A percentile compares a stretch with the other conserved stretches of the same genome.
These are phyloP conservation scores for Heteromormyrus szaboi DNA, from an alignment of 2,797 vertebrate species.

Conservation along the genomic window DNA sequence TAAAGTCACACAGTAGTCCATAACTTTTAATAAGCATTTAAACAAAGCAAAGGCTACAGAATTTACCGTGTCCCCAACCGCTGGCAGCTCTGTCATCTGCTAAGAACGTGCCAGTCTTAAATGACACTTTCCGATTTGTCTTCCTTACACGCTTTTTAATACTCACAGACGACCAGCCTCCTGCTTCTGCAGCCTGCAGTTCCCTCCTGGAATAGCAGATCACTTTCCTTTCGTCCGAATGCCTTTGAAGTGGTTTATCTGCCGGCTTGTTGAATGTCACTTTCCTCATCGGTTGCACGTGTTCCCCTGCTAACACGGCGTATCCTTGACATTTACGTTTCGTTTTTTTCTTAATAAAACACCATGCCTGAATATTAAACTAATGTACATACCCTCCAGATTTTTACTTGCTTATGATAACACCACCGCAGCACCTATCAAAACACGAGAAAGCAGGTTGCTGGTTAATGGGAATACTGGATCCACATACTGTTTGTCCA, in stretches of 20 bases:
- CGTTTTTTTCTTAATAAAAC: conserved; percentile 5
- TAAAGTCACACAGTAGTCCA: not conserved
- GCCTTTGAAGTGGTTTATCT: conserved; percentile 1
- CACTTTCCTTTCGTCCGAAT: not conserved
- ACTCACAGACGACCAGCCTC: not conserved
- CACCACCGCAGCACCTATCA: not conserved
- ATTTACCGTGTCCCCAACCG: not conserved
- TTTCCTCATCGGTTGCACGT: not conserved
- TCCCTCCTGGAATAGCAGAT: not conserved
- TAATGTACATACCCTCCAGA: not conserved
- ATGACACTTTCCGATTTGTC: not conserved
- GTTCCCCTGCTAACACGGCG: not conserved
- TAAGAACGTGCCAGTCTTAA: not conserved
- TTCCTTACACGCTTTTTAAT: not conserved
- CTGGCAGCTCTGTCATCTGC: not conserved
- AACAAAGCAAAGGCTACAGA: not conserved
- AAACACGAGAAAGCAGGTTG: not conserved
- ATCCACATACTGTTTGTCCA: not conserved
- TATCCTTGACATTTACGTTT: conserved; percentile 3
- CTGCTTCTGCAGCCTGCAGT: not conserved
- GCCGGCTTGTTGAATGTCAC: not conserved
- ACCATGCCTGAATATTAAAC: conserved; percentile 1
- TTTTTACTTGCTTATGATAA: conserved; percentile 6
- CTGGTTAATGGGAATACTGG: not conserved
- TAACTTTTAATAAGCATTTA: not conserved